These are phyloP conservation scores for Dolichoris vasculosae DNA, from an alignment of 1,140 invertebrate genomes.

Conservation along the genomic window DNA sequence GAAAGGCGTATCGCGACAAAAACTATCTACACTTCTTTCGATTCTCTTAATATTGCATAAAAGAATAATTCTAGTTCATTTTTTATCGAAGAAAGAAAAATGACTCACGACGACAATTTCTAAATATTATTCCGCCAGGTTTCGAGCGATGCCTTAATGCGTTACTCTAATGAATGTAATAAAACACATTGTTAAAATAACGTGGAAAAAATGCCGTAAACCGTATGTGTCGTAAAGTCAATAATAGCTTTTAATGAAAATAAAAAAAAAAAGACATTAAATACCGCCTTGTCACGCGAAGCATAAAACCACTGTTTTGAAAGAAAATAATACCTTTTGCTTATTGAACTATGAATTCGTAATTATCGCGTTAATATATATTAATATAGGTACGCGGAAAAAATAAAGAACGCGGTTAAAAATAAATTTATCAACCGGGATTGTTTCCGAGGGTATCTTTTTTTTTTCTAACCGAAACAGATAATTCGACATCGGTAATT, in stretches of 20 bases:
- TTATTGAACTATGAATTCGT: not conserved
- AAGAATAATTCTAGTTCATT: not conserved
- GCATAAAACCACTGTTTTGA: not conserved
- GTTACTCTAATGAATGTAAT: not conserved
- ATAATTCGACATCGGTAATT: too few species aligned
- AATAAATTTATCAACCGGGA: too few species aligned
- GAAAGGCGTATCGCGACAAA: not conserved
- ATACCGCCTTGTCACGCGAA: not conserved
- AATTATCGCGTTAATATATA: not conserved
- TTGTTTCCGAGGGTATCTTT: too few species aligned
- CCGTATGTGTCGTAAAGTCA: not conserved
- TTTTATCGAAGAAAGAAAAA: not conserved
- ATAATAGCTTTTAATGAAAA: not conserved
- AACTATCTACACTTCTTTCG: not conserved
- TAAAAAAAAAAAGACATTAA: not conserved
- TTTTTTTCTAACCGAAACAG: too few species aligned
- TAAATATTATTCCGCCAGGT: not conserved
- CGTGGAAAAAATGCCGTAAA: not conserved
- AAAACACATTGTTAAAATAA: not conserved
- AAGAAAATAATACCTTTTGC: not conserved
- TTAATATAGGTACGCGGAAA: not conserved
- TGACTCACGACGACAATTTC: not conserved
- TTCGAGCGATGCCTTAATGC: not conserved
- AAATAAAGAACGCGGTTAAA: not conserved
- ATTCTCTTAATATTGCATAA: not conserved